Percentiles rank a stretch among this genome's conserved stretches.
Evolutionary conservation across 2,888 invertebrate species (phyloP).

Genomic region (Nineta flava): DNA sequence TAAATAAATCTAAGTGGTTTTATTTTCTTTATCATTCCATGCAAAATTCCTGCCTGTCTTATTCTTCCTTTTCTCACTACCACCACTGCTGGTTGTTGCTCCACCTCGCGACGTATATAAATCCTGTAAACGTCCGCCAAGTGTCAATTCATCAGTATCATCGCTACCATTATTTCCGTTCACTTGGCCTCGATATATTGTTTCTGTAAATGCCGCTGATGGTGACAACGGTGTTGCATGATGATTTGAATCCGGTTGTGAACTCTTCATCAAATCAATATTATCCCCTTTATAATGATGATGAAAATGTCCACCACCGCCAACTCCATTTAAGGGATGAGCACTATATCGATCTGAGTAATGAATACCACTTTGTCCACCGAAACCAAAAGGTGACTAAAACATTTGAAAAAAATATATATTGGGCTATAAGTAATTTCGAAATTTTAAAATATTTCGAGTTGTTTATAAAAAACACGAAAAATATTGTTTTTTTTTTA

Average conservation of each 20-base stretch:
- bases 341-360: constrained; percentile 7
- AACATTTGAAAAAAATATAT: not conserved
- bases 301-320: constrained; percentile 27
- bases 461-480: too few relatives aligned
- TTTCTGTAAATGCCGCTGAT: not conserved
- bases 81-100: not conserved
- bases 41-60: constrained; percentile 24
- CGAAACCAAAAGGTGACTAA: constrained; percentile 18
- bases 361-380: constrained; percentile 16
- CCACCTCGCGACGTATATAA: constrained; percentile 5
- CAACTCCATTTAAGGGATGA: not conserved
- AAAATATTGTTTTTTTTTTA: too few relatives aligned
- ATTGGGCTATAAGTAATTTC: too few relatives aligned
- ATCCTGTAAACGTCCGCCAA: constrained; percentile 9
- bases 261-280: constrained; percentile 11
- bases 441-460: too few relatives aligned
- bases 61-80: constrained; percentile 7
- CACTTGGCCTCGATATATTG: constrained; percentile 5
- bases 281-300: constrained; percentile 27
- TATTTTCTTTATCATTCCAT: constrained; percentile 24
- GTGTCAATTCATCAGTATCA: constrained; percentile 1
- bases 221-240: not conserved
- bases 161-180: not conserved
- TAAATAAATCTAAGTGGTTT: not conserved
- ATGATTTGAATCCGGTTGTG: not conserved